These are phyloP conservation scores for Heliopora coerulea DNA, from an alignment of 92 coral and sea anemone genomes.

Conservation along the genomic window DNA sequence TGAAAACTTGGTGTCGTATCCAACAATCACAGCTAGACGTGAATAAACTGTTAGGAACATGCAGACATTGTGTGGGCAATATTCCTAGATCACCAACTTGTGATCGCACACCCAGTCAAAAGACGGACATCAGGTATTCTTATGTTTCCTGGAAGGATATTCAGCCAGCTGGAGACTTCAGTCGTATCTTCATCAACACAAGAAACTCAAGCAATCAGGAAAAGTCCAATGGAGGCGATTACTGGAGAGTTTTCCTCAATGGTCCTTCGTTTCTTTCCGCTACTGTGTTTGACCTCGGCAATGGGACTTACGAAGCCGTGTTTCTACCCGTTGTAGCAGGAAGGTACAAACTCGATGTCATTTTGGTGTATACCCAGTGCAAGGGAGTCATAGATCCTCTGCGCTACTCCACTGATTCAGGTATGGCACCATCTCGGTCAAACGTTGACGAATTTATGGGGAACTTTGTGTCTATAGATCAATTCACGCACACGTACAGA, in stretches of 20 bases:
- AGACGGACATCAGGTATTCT: slow-evolving; percentile 47
- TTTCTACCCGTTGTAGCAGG: slow-evolving; percentile 62
- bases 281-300: slow-evolving; percentile 63
- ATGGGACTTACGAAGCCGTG: slow-evolving; percentile 68
- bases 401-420: slow-evolving; percentile 5
- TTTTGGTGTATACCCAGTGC: slow-evolving; percentile 59
- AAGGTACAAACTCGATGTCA: slow-evolving; percentile 47
- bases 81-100: slow-evolving; percentile 29
- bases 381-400: slow-evolving; percentile 63
- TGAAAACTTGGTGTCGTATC: slow-evolving; percentile 65
- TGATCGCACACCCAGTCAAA: not conserved
- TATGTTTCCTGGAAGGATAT: slow-evolving; percentile 43
- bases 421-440: too few species aligned
- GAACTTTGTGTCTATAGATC: too few species aligned
- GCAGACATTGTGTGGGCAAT: slow-evolving; percentile 43
- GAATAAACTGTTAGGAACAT: slow-evolving; percentile 43
- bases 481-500: too few species aligned
- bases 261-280: slow-evolving; percentile 60
- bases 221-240: slow-evolving; percentile 63
- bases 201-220: slow-evolving; percentile 28
- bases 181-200: slow-evolving; percentile 56
- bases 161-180: slow-evolving; percentile 58
- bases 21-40: slow-evolving; percentile 60
- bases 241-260: slow-evolving; percentile 60
- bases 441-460: too few species aligned